Evolutionary conservation across 2,113 vertebrate genomes (phyloP).

Genomic region (Cinclus cinclus): DNA sequence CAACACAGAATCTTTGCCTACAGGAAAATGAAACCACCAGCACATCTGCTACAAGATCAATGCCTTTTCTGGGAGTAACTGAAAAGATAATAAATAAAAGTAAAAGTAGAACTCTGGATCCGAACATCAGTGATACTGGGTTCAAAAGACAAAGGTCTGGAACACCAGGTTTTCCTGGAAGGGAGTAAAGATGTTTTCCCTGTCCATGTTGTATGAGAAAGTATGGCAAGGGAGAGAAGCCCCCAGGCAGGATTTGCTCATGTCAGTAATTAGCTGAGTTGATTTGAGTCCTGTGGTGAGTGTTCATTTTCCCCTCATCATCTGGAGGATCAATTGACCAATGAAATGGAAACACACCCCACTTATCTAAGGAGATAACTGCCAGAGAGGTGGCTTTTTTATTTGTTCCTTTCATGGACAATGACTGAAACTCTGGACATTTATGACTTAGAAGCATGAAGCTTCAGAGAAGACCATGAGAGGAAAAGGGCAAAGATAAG

Average conservation of each 20-base stretch:
- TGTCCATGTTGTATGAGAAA: neutral
- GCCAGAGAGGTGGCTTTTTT: neutral
- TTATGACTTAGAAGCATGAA: neutral
- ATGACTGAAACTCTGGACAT: neutral
- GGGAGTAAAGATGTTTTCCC: neutral
- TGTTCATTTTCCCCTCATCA: neutral
- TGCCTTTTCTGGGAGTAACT: neutral
- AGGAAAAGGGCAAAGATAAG: neutral
- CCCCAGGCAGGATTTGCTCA: neutral
- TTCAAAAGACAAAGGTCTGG: neutral
- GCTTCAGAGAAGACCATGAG: neutral
- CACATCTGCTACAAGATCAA: neutral
- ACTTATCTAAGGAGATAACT: neutral
- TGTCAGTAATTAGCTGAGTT: neutral
- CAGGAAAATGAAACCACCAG: neutral
- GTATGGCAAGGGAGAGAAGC: neutral
- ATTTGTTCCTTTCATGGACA: neutral
- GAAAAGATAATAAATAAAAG: neutral
- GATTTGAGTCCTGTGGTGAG: neutral
- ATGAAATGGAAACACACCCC: neutral
- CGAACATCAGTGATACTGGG: neutral
- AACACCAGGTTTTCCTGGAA: neutral
- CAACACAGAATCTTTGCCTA: neutral
- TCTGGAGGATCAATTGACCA: conserved; percentile 34
- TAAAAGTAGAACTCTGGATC: neutral